Evolutionary conservation across 2,888 invertebrate species (phyloP), one percentile per base, ranked within the genome.

Genomic region (Andrena dorsata): DNA sequence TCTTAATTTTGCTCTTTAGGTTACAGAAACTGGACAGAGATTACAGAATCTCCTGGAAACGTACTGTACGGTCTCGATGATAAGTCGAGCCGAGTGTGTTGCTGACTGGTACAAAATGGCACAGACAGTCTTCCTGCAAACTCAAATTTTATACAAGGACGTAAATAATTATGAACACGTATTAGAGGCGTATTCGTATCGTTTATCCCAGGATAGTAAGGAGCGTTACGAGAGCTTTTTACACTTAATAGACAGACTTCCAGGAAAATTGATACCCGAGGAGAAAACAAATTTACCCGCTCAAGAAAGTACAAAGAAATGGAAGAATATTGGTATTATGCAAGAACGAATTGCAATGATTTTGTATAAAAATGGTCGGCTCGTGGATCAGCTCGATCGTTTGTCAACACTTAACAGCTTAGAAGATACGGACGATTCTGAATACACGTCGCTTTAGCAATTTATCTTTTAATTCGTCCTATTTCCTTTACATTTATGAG

Each of bases 51-150:
- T 98, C 82, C 94, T 97, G 80, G 95, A 96, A 83, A 95, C 95
- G 75, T 96, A 96, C 90, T 97, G 97, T 7, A 95, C 95, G 90
- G 97, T 97, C 2, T 95, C 97, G 0, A 96, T 97, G 16, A 96
- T 96, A 16, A 97, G 97, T 86, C 95, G 97, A 75, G 97, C 97
- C 0, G 97, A 97, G 90, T 96, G 96, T 86, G 94, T 97, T 32
- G 97, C 97, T 5, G 97, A 97, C 94, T 98, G 97, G 97, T 98
- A 97, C 94, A 98, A 98, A 94, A 96, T 97, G 93, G 98, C 98
- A 4, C 97, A 98, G 94, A 98, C 98, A 0, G 97, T 97, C 68
- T 97, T 96, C 93, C 94, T 98, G 74, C 97, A 98, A 94, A 96
- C 96, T 10, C 96, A 97, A 94, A 98, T 98, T 91, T 94, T 98